Percentiles rank a stretch among this genome's conserved stretches.
phyloP scores from a whole-genome alignment of 2,888 invertebrate species.

The Hydroisotoma schaefferi region DNA sequence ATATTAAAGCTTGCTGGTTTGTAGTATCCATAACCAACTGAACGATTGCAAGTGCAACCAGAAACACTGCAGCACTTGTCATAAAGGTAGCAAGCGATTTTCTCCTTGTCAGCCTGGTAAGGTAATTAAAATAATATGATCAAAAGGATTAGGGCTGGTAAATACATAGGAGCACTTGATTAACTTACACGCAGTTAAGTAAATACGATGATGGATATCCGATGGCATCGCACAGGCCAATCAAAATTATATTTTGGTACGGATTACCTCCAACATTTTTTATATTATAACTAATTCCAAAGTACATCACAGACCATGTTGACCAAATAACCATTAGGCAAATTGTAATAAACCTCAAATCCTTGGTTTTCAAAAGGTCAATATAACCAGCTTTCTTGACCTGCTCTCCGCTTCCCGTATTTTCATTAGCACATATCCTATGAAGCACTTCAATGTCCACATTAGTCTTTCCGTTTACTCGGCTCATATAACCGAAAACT shows the following conservation, averaged over 20 bases:
- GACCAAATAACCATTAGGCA: constrained; percentile 35
- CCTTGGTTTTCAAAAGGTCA: constrained; percentile 23
- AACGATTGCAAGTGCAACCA: constrained; percentile 26
- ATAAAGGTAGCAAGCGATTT: constrained; percentile 35
- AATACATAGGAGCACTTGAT: too few relatives aligned
- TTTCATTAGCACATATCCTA: constrained; percentile 10
- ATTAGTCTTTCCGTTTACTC: constrained; percentile 6
- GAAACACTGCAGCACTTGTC: constrained; percentile 23
- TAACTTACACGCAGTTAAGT: constrained; percentile 6
- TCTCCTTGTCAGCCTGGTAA: constrained; percentile 17
- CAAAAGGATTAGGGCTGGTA: too few relatives aligned
- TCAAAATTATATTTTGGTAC: constrained; percentile 27
- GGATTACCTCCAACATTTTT: constrained; percentile 35
- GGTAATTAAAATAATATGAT: too few relatives aligned
- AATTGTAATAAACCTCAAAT: constrained; percentile 25
- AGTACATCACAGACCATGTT: constrained; percentile 29
- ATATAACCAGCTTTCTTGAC: constrained; percentile 18
- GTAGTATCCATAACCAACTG: constrained; percentile 20
- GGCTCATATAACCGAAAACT: constrained; percentile 14
- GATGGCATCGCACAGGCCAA: constrained; percentile 34
- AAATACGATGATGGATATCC: constrained; percentile 32
- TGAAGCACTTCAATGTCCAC: constrained; percentile 16
- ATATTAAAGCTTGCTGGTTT: constrained; percentile 8
- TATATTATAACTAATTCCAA: constrained; percentile 34
- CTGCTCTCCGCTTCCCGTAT: background rate